Evolutionary conservation across 2,888 invertebrate species (phyloP).

Genomic region (Liodrosophila aerea): DNA sequence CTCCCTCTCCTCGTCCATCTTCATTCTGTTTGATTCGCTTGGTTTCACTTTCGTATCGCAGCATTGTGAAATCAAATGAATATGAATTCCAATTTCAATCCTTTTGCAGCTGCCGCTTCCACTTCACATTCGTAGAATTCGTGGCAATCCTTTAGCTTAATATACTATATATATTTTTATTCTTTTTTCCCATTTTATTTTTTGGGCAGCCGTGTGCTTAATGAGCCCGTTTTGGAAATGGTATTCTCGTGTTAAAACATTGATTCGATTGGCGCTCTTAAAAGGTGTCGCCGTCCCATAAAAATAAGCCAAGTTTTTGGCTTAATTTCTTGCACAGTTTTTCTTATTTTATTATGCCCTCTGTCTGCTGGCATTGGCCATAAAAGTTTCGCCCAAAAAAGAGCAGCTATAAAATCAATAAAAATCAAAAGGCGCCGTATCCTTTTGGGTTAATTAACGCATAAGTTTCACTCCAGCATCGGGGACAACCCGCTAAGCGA

Average conservation of each 20-base stretch:
- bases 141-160: constrained; percentile 35
- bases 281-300: constrained; percentile 72
- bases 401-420: too few relatives aligned
- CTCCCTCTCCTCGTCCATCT: constrained; percentile 7
- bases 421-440: constrained; percentile 67
- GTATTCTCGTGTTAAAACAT: constrained; percentile 77
- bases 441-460: constrained; percentile 66
- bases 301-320: constrained; percentile 38
- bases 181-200: constrained; percentile 27
- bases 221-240: constrained; percentile 74
- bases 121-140: constrained; percentile 68
- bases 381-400: constrained; percentile 62
- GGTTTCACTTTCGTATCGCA: constrained; percentile 74
- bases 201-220: constrained; percentile 56
- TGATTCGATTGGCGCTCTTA: constrained; percentile 78
- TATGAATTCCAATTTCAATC: constrained; percentile 65
- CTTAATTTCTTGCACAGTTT: constrained; percentile 5
- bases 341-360: constrained; percentile 14
- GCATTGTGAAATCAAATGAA: constrained; percentile 75
- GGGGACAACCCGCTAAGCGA: constrained; percentile 19
- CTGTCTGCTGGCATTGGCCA: constrained; percentile 34
- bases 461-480: constrained; percentile 22
- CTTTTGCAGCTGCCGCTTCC: constrained; percentile 62
- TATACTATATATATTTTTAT: constrained; percentile 9
- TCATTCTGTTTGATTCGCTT: constrained; percentile 23